A percentile compares a stretch with the other conserved stretches of the same genome.
phyloP scores from a whole-genome alignment of 2,888 invertebrate species.

The Spatulosminthurus flaviceps region DNA sequence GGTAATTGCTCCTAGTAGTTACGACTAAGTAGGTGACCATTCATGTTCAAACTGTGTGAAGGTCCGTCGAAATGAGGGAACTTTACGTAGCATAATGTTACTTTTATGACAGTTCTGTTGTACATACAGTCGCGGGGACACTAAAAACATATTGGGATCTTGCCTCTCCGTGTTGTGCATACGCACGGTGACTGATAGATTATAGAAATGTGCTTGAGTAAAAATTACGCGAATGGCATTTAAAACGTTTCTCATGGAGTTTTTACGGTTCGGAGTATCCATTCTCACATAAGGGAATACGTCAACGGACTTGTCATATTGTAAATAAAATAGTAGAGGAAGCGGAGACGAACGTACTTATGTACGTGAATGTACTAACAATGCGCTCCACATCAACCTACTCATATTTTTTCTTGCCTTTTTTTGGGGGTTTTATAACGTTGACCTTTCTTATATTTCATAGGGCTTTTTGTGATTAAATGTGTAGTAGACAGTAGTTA shows the following conservation, averaged over 20 bases:
- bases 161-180: too few species aligned
- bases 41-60: slow-evolving; percentile 9
- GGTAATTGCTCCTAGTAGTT: background rate
- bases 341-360: background rate
- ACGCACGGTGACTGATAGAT: too few species aligned
- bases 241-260: slow-evolving; percentile 2
- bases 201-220: background rate
- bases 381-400: background rate
- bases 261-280: background rate
- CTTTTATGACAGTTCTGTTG: slow-evolving; percentile 7
- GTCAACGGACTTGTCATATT: slow-evolving; percentile 3
- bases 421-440: background rate
- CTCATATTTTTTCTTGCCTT: background rate
- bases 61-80: slow-evolving; percentile 1
- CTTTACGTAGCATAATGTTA: background rate
- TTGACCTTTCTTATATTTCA: slow-evolving; percentile 6
- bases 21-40: background rate
- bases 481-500: too few species aligned
- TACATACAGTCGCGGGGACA: too few species aligned
- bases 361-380: too few species aligned
- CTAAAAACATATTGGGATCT: too few species aligned
- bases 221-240: slow-evolving; percentile 2
- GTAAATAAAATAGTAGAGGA: background rate
- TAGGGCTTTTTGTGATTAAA: too few species aligned
- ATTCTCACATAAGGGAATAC: background rate